Percentiles rank a stretch among this genome's conserved stretches.
Evolutionary conservation across 2,888 invertebrate genomes (phyloP).

Genomic region (Ypsolopha sequella): DNA sequence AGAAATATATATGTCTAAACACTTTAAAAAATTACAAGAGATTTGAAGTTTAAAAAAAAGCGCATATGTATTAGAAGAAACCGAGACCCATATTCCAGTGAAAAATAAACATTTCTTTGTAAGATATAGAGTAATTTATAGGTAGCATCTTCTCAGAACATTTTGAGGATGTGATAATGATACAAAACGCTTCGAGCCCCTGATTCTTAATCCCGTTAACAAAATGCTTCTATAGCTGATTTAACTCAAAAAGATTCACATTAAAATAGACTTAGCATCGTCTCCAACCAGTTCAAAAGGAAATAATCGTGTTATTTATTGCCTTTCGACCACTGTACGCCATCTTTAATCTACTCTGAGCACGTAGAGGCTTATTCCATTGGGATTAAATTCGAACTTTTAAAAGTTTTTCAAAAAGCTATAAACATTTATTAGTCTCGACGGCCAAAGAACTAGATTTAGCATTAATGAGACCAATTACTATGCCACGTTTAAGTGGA

Average conservation of each 20-base stretch:
- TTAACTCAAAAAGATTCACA: slow-evolving; percentile 42
- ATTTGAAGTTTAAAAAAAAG: too few species aligned
- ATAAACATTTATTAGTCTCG: slow-evolving; percentile 36
- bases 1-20: background rate
- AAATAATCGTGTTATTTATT: slow-evolving; percentile 69
- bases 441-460: slow-evolving; percentile 27
- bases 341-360: slow-evolving; percentile 60
- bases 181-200: too few species aligned
- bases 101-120: too few species aligned
- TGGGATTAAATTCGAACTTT: slow-evolving; percentile 57
- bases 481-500: slow-evolving; percentile 16
- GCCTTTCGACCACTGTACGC: slow-evolving; percentile 31
- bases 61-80: too few species aligned
- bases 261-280: slow-evolving; percentile 23
- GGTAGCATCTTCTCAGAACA: background rate
- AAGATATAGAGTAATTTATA: background rate
- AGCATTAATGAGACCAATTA: slow-evolving; percentile 33
- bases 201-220: slow-evolving; percentile 41
- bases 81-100: too few species aligned
- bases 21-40: too few species aligned
- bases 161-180: too few species aligned
- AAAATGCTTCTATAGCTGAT: slow-evolving; percentile 32
- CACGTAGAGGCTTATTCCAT: slow-evolving; percentile 51
- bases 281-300: slow-evolving; percentile 44
- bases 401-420: slow-evolving; percentile 36